Percentiles rank a stretch among this genome's conserved stretches.
These are phyloP conservation scores for Sylvicola cinctus DNA, from an alignment of 2,888 invertebrate genomes.

Conservation along the genomic window DNA sequence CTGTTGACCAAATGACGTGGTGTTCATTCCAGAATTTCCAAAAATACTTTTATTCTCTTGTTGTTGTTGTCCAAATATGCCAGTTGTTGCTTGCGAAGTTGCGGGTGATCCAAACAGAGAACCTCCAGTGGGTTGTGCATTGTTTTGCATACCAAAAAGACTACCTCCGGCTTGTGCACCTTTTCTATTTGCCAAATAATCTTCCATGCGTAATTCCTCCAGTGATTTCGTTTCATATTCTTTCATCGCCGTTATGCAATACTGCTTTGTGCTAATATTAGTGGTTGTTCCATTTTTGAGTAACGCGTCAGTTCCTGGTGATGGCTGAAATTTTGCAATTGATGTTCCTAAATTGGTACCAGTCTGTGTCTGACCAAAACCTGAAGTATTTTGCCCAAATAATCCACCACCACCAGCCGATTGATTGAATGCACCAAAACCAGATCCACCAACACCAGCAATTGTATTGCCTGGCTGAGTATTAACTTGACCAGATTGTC, in stretches of 20 bases:
- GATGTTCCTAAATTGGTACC: slow-evolving; percentile 38
- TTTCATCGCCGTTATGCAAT: slow-evolving; percentile 97
- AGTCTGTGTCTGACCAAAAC: slow-evolving; percentile 15
- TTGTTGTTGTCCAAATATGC: slow-evolving; percentile 32
- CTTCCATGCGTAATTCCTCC: slow-evolving; percentile 86
- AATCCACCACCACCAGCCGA: slow-evolving; percentile 27
- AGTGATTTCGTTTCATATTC: slow-evolving; percentile 89
- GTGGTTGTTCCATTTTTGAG: slow-evolving; percentile 69
- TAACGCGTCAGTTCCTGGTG: slow-evolving; percentile 77
- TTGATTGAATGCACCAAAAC: slow-evolving; percentile 42
- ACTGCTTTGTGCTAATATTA: slow-evolving; percentile 80
- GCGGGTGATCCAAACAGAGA: slow-evolving; percentile 29
- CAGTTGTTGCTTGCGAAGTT: slow-evolving; percentile 21
- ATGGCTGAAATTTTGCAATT: slow-evolving; percentile 61
- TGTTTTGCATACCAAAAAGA: slow-evolving; percentile 29
- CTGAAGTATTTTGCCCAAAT: slow-evolving; percentile 26
- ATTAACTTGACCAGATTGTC: slow-evolving; percentile 15
- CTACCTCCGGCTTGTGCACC: slow-evolving; percentile 33
- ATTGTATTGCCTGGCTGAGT: slow-evolving; percentile 19
- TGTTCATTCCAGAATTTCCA: slow-evolving; percentile 13
- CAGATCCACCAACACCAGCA: slow-evolving; percentile 24
- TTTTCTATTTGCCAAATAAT: slow-evolving; percentile 79
- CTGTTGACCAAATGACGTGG: slow-evolving; percentile 21
- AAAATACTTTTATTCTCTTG: slow-evolving; percentile 36
- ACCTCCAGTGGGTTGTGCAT: slow-evolving; percentile 14